Conservation (phyloP, 2,888 invertebrate genomes). For the Drosophila mimica region DNA sequence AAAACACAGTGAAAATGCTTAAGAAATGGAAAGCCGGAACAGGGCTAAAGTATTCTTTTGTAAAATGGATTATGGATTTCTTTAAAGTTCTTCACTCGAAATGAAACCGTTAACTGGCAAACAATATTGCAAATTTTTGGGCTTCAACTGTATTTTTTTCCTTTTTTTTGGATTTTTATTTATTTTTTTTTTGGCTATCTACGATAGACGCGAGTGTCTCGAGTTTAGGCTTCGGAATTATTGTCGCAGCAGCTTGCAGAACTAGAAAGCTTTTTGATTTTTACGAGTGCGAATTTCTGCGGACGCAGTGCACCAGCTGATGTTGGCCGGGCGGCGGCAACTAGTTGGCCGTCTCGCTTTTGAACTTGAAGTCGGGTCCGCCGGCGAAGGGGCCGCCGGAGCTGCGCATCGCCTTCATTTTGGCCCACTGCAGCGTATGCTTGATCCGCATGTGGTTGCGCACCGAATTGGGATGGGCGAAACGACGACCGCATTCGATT, state of each 20-base stretch:
- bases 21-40: background rate
- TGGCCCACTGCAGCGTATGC: slow-evolving; percentile 92
- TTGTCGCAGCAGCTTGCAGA: slow-evolving; percentile 70
- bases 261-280: slow-evolving; percentile 67
- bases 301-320: slow-evolving; percentile 22
- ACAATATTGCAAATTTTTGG: background rate
- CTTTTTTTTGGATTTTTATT: background rate
- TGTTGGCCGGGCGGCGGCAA: slow-evolving; percentile 20
- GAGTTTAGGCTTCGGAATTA: slow-evolving; percentile 65
- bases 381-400: slow-evolving; percentile 85
- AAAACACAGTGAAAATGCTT: background rate
- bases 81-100: background rate
- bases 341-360: slow-evolving; percentile 80
- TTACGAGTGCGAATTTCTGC: slow-evolving; percentile 54
- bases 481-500: slow-evolving; percentile 89
- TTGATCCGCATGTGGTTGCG: slow-evolving; percentile 94
- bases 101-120: slow-evolving; percentile 24
- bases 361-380: slow-evolving; percentile 85
- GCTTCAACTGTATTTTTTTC: background rate
- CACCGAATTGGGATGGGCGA: slow-evolving; percentile 94
- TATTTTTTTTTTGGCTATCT: slow-evolving; percentile 59
- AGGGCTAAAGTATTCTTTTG: background rate
- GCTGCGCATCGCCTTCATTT: slow-evolving; percentile 90
- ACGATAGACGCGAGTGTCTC: slow-evolving; percentile 71
- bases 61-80: background rate